These are phyloP conservation scores for Aurelia aurita DNA, from an alignment of 30 jellyfish, hydroid and myxozoan genomes.

Conservation along the genomic window DNA sequence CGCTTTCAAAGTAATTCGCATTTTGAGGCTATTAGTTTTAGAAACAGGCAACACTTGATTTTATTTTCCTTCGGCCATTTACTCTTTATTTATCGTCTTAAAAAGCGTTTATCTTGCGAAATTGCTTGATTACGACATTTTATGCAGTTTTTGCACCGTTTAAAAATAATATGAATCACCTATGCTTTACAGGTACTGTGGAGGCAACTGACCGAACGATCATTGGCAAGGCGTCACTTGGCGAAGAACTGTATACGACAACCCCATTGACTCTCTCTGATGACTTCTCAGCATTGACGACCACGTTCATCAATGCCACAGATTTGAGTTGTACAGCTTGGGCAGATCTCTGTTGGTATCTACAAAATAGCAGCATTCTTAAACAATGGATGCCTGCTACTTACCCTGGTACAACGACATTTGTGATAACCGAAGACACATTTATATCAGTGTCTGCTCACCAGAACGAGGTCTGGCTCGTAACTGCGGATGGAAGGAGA, in stretches of 20 bases:
- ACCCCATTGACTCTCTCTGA: too few species aligned
- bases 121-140: too few species aligned
- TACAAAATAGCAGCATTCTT: background rate
- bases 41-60: too few species aligned
- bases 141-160: too few species aligned
- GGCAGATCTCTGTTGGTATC: slow-evolving; percentile 6
- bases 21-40: too few species aligned
- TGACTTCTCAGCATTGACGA: too few species aligned
- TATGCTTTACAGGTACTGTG: background rate
- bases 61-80: too few species aligned
- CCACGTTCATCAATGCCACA: background rate
- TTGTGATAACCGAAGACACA: background rate
- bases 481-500: slow-evolving; percentile 11
- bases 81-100: too few species aligned
- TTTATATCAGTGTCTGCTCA: slow-evolving; percentile 4
- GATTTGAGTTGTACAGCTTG: slow-evolving; percentile 21
- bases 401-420: background rate
- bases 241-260: too few species aligned
- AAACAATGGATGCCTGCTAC: background rate
- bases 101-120: too few species aligned
- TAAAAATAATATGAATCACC: too few species aligned
- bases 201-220: background rate
- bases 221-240: background rate
- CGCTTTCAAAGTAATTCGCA: too few species aligned
- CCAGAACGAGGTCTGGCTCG: slow-evolving; percentile 19